phyloP scores from a whole-genome alignment of 2,888 invertebrate species.

The Eilema caniola region DNA sequence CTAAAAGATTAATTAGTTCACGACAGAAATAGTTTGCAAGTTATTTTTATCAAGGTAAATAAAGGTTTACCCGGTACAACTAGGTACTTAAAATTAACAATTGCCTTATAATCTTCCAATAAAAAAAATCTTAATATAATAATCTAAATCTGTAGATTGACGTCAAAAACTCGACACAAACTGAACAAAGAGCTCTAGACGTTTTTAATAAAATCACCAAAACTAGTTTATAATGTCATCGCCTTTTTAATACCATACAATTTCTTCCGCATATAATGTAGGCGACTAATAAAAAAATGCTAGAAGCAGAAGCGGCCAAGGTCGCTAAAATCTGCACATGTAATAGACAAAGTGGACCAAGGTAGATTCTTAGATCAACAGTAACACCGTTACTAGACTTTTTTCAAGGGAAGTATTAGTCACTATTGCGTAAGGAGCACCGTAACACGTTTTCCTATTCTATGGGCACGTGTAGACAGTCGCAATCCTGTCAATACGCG shows the following conservation, averaged over 20 bases:
- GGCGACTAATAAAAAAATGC: conserved; percentile 25
- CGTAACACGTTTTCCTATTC: conserved; percentile 29
- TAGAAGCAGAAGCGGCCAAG: conserved; percentile 32
- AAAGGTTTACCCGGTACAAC: neutral
- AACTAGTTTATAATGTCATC: conserved; percentile 35
- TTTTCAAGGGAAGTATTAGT: conserved; percentile 54
- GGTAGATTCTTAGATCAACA: conserved; percentile 42
- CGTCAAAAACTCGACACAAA: neutral
- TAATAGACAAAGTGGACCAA: conserved; percentile 50
- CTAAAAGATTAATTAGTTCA: neutral
- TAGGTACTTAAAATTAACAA: neutral
- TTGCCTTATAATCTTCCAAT: neutral
- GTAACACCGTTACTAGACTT: conserved; percentile 45
- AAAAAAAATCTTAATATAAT: no score
- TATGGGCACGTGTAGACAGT: no score
- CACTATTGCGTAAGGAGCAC: conserved; percentile 43
- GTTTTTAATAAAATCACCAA: conserved; percentile 21
- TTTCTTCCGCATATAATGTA: conserved; percentile 46
- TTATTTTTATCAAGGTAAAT: neutral
- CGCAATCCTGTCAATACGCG: no score
- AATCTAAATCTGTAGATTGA: conserved; percentile 9
- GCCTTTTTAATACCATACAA: conserved; percentile 30
- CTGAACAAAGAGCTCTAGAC: conserved; percentile 29
- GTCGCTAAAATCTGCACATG: conserved; percentile 40
- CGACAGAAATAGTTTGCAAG: neutral